Conservation (phyloP, 2,797 vertebrate species). For the Hemitrygon akajei region DNA sequence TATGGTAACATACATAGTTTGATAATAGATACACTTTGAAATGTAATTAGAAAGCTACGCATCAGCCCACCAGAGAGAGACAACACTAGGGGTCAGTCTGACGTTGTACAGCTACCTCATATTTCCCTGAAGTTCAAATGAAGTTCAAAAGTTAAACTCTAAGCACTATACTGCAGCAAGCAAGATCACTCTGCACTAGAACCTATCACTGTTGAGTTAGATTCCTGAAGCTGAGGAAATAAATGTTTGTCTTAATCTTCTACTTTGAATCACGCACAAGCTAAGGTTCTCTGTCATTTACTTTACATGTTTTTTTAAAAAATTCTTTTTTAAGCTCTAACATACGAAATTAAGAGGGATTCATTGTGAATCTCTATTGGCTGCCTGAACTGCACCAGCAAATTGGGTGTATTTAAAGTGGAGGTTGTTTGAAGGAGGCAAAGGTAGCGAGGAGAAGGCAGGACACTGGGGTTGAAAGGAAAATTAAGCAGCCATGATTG, state of each 20-base stretch:
- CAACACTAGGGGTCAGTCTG: not conserved
- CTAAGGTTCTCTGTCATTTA: not conserved
- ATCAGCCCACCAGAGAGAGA: not conserved
- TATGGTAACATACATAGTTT: too few relatives aligned
- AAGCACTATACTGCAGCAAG: not conserved
- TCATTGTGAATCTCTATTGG: not conserved
- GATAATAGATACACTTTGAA: too few relatives aligned
- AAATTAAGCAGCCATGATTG: too few relatives aligned
- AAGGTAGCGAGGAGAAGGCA: too few relatives aligned
- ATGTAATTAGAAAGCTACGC: not conserved
- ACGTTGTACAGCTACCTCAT: not conserved
- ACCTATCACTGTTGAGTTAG: not conserved
- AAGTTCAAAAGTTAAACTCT: too few relatives aligned
- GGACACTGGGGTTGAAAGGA: too few relatives aligned
- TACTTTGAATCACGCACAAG: not conserved
- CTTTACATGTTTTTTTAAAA: not conserved
- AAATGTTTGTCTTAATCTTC: not conserved
- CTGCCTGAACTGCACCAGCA: not conserved
- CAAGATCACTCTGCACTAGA: not conserved
- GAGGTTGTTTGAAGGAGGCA: too few relatives aligned
- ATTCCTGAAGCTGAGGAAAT: not conserved
- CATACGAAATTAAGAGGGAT: not conserved
- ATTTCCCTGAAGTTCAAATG: not conserved
- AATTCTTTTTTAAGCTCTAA: not conserved
- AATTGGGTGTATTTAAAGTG: too few relatives aligned